These are phyloP conservation scores for Saccostrea glomerata DNA, from an alignment of 1,140 invertebrate genomes.

Conservation along the genomic window DNA sequence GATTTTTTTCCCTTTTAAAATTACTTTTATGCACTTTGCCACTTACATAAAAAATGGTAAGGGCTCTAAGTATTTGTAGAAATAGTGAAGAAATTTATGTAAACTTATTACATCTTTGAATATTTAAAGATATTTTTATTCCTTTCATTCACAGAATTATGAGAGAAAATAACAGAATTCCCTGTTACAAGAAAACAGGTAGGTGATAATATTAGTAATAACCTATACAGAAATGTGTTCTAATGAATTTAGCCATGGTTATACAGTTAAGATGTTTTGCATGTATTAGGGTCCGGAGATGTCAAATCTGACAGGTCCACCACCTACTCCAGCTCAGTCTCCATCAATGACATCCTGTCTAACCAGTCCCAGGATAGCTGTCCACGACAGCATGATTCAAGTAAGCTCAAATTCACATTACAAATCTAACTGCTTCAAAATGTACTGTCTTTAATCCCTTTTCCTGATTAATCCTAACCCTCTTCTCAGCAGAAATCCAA, in stretches of 20 bases:
- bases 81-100: neutral
- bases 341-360: neutral
- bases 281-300: neutral
- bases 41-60: neutral
- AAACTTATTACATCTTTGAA: neutral
- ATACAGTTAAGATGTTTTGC: neutral
- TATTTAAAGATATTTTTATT: neutral
- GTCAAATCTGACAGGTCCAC: neutral
- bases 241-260: neutral
- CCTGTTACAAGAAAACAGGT: conserved; percentile 6
- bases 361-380: neutral
- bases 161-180: neutral
- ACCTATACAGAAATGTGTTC: neutral
- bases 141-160: neutral
- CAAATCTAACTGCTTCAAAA: neutral
- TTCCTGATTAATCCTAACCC: no score
- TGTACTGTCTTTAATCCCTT: no score
- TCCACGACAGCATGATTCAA: neutral
- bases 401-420: neutral
- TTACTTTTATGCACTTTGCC: neutral
- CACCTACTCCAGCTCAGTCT: conserved; percentile 1
- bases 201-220: neutral
- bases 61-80: neutral
- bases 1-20: neutral
- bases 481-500: no score